Evolutionary conservation across 1,140 invertebrate genomes (phyloP).

Genomic region (Drosophila pectinifera): DNA sequence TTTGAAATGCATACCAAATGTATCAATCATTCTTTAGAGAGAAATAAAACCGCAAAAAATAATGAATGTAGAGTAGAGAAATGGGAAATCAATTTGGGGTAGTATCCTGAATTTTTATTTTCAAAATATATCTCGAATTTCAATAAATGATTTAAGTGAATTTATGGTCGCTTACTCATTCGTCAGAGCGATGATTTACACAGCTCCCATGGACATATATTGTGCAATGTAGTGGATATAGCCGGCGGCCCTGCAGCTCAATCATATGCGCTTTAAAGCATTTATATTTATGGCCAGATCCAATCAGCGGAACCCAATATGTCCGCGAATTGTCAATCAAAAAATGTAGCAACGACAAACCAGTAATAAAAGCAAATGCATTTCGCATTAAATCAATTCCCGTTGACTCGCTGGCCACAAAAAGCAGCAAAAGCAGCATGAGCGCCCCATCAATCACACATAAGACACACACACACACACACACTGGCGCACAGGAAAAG

Average conservation of each 20-base stretch:
- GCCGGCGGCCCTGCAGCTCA: constrained; percentile 12
- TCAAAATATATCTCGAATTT: constrained; percentile 1
- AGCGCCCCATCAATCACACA: constrained; percentile 48
- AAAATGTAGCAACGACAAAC: constrained; percentile 20
- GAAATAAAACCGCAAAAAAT: background rate
- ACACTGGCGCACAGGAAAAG: constrained; percentile 13
- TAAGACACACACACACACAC: constrained; percentile 23
- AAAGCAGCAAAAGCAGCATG: constrained; percentile 39
- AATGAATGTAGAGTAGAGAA: background rate
- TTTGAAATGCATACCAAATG: background rate
- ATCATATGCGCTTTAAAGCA: constrained; percentile 40
- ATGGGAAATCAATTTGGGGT: background rate
- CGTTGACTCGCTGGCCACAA: constrained; percentile 55
- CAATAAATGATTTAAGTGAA: constrained; percentile 18
- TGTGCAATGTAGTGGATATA: background rate
- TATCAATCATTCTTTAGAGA: constrained; percentile 1
- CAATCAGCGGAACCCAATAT: constrained; percentile 46
- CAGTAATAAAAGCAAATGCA: constrained; percentile 57
- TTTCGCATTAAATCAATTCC: constrained; percentile 74
- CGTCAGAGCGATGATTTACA: constrained; percentile 32
- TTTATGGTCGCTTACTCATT: constrained; percentile 34
- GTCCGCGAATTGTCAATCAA: constrained; percentile 58
- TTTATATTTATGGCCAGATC: constrained; percentile 57
- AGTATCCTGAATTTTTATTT: constrained; percentile 2
- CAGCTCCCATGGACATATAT: constrained; percentile 10